Conservation (phyloP, 2,797 vertebrate genomes). For the Sciurus vulgaris region DNA sequence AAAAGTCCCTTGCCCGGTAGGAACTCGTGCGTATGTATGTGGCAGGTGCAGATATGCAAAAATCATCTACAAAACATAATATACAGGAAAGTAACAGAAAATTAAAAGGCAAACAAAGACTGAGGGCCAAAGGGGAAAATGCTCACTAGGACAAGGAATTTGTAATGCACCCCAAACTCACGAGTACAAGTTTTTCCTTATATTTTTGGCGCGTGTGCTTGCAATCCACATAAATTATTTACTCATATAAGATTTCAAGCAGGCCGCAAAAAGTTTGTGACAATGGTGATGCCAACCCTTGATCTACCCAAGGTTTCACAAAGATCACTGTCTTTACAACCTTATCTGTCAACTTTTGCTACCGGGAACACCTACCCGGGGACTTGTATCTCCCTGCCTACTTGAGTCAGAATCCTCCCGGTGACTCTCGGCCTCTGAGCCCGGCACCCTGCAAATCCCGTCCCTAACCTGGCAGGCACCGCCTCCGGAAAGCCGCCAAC, state of each 20-base stretch:
- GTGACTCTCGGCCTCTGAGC: not conserved
- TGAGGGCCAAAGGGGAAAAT: not conserved
- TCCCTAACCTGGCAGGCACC: constrained; percentile 20
- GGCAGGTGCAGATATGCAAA: not conserved
- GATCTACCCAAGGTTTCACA: not conserved
- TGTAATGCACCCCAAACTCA: not conserved
- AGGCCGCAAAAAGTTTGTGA: constrained; percentile 69
- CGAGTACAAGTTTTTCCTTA: not conserved
- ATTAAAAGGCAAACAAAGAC: not conserved
- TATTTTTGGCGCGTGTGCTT: not conserved
- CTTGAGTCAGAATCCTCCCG: not conserved
- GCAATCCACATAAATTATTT: constrained; percentile 32
- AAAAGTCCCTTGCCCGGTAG: not conserved
- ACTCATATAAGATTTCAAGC: not conserved
- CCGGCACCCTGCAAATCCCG: constrained; percentile 29
- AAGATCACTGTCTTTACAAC: not conserved
- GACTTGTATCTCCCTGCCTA: not conserved
- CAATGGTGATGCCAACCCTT: not conserved
- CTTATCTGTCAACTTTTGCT: constrained; percentile 9
- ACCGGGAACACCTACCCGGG: not conserved
- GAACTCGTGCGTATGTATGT: not conserved
- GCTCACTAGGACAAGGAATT: not conserved
- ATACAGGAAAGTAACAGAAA: not conserved
- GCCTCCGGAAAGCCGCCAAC: constrained; percentile 76
- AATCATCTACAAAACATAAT: not conserved